Conservation (phyloP, 1,140 invertebrate species). For the Ceratosolen solmsi region DNA sequence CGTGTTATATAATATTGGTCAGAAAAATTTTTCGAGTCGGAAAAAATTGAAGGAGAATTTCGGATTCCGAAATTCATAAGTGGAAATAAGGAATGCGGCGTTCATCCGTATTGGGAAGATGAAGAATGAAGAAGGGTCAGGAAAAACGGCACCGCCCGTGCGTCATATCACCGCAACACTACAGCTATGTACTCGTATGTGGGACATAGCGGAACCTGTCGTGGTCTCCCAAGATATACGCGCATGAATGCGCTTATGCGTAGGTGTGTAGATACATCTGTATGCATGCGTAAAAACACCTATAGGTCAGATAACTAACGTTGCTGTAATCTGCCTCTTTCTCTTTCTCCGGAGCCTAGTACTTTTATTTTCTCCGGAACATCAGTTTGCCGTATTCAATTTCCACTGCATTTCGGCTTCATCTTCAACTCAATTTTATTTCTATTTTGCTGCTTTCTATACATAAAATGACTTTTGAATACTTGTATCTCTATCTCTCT, state of each 20-base stretch:
- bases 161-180: constrained; percentile 3
- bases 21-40: too few relatives aligned
- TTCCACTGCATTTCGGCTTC: background rate
- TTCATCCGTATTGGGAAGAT: background rate
- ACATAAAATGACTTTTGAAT: background rate
- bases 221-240: constrained; percentile 29
- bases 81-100: background rate
- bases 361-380: constrained; percentile 9
- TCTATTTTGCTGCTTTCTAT: background rate
- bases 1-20: too few relatives aligned
- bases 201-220: constrained; percentile 69
- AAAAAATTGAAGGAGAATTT: background rate
- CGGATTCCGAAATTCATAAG: background rate
- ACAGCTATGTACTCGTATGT: constrained; percentile 53
- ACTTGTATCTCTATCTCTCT: background rate
- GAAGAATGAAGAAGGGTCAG: background rate
- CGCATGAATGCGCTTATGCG: background rate
- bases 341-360: background rate
- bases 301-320: background rate
- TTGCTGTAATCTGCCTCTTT: background rate
- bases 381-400: background rate
- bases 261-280: background rate
- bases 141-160: constrained; percentile 18
- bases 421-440: background rate
- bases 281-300: background rate